Base-by-base conservation (phyloP, 2,888 invertebrate species). In the Quadriops clusia region DNA sequence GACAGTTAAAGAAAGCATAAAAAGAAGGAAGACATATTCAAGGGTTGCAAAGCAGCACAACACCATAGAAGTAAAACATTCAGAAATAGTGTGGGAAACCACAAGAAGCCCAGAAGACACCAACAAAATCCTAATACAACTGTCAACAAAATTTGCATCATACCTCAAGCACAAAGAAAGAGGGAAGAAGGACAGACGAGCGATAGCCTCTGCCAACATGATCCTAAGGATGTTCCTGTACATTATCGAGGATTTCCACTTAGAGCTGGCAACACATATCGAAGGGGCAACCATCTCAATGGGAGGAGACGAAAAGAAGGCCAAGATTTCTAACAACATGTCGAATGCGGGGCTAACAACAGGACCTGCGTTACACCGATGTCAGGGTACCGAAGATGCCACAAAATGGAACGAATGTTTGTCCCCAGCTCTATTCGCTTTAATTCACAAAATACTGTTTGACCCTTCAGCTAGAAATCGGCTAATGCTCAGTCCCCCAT, bases 361-460 rank as follows among this genome's bases (percentile, higher is more conserved):
- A 2, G 28, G 23, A 1, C 25, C 20, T 3, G 10, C 38, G 1
- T 15, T 4, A 2, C 5, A 23, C 0, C 8, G 30, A 10, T 17
- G 28, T n/a, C 51, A 51, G 34, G 46, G 41, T 1, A 51, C 49
- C 3, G 49, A 51, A 28, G 49, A 50, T 33, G 48, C 49, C 0
- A 45, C 49, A 2, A 52, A 51, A 35, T 50, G 48, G 45, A 53
- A 53, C 33, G 50, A 53, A 27, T 50, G 46, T 18, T 17, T 50
- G 0, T 27, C 44, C 0, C 42, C 49, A 11, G 30, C 36, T 5
- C 11, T 21, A 2, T 50, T 51, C 32, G 43, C 38, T 0, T 22
- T 42, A 11, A 44, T 49, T 41, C 50, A 51, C 23, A 23, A 36
- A 20, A 34, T 17, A 5, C 5, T 48, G 0, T 44, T 46, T 20